A percentile compares a stretch with the other conserved stretches of the same genome.
Conservation (phyloP, 1,140 invertebrate genomes). For the Drosophila biarmipes region DNA sequence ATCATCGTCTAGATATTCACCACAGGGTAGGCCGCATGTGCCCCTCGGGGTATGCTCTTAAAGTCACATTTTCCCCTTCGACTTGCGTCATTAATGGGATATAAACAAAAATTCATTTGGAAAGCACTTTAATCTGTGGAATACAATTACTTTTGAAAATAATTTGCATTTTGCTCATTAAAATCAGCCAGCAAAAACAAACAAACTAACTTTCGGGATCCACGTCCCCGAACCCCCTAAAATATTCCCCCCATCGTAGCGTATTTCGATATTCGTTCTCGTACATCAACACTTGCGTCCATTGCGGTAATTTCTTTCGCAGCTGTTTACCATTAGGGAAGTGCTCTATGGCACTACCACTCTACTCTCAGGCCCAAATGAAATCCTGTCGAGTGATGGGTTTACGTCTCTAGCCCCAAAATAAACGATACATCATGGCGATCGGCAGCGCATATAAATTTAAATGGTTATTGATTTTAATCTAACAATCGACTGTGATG, state of each 20-base stretch:
- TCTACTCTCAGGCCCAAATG: slow-evolving; percentile 11
- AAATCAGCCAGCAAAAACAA: slow-evolving; percentile 46
- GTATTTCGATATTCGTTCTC: slow-evolving; percentile 59
- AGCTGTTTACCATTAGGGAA: slow-evolving; percentile 77
- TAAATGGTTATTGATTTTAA: slow-evolving; percentile 57
- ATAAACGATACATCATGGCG: slow-evolving; percentile 66
- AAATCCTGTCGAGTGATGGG: slow-evolving; percentile 56
- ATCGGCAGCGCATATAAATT: slow-evolving; percentile 36
- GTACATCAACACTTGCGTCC: slow-evolving; percentile 67
- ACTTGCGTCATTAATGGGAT: slow-evolving; percentile 55
- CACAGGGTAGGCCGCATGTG: slow-evolving; percentile 71
- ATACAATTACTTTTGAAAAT: slow-evolving; percentile 54
- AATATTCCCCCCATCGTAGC: slow-evolving; percentile 6
- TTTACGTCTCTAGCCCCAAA: slow-evolving; percentile 65
- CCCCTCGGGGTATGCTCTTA: slow-evolving; percentile 53
- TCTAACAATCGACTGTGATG: slow-evolving; percentile 46
- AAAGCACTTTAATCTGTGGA: slow-evolving; percentile 49
- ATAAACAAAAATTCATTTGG: slow-evolving; percentile 61
- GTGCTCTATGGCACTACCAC: slow-evolving; percentile 58
- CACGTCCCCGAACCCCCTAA: background rate
- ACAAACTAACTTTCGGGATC: slow-evolving; percentile 23
- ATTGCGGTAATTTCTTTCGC: slow-evolving; percentile 45
- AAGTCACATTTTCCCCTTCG: slow-evolving; percentile 2
- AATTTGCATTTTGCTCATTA: slow-evolving; percentile 62
- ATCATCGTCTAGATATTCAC: slow-evolving; percentile 75